These are phyloP conservation scores for Branchellion lobata DNA, from an alignment of 2,888 invertebrate species.

Conservation along the genomic window DNA sequence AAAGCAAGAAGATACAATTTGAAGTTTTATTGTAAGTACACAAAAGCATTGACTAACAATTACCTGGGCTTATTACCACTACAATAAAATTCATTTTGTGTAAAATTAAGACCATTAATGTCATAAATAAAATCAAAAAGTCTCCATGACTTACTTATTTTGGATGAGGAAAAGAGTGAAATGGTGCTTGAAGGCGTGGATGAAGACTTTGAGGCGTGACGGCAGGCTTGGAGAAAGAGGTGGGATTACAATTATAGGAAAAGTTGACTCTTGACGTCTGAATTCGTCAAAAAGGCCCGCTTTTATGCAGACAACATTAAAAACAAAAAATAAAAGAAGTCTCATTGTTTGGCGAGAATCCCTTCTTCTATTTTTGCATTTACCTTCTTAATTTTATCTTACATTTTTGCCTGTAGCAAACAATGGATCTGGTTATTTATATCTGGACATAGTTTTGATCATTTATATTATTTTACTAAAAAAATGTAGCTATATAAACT, in stretches of 20 bases:
- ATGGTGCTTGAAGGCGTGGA: not conserved
- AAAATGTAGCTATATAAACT: not conserved
- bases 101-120: too few species aligned
- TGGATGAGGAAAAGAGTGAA: not conserved
- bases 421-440: not conserved
- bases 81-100: too few species aligned
- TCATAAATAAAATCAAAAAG: too few species aligned
- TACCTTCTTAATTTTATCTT: not conserved
- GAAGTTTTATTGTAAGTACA: too few species aligned
- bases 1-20: too few species aligned
- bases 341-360: not conserved
- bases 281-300: constrained; percentile 8
- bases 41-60: too few species aligned
- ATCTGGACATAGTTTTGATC: not conserved
- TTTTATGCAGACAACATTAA: constrained; percentile 10
- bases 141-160: not conserved
- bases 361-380: not conserved
- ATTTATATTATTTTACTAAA: not conserved
- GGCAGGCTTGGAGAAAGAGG: not conserved
- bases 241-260: not conserved
- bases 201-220: not conserved
- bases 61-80: too few species aligned
- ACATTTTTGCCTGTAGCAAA: too few species aligned
- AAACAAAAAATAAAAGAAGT: not conserved
- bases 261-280: not conserved